These are phyloP conservation scores for Cettia cetti DNA, from an alignment of 2,113 vertebrate genomes.

Conservation along the genomic window DNA sequence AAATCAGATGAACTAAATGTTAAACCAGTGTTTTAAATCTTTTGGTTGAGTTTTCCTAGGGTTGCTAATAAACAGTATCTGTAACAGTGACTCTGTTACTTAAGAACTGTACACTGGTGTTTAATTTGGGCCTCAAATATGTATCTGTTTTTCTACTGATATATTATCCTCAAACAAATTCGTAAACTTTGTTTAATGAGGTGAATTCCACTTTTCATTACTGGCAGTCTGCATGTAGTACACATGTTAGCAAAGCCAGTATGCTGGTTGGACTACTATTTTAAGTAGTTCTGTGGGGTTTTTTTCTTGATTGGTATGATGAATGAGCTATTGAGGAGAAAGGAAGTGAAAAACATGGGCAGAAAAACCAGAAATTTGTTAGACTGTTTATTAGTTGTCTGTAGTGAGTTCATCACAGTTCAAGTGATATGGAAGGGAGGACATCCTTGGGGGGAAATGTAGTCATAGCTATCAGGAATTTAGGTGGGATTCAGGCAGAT, in stretches of 20 bases:
- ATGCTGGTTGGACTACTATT: not conserved
- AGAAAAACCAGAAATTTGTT: not conserved
- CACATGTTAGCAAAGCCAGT: not conserved
- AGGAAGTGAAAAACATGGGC: not conserved
- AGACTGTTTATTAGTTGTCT: not conserved
- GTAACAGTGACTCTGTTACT: not conserved
- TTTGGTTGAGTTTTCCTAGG: not conserved
- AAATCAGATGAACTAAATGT: not conserved
- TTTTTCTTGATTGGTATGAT: not conserved
- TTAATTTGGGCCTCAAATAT: not conserved
- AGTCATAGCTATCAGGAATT: not conserved
- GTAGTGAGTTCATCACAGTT: not conserved
- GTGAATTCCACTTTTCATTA: not conserved
- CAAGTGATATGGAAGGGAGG: not conserved
- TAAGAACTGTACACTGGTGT: not conserved
- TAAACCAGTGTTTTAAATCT: not conserved
- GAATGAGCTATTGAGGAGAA: slow-evolving; percentile 9
- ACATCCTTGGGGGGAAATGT: not conserved
- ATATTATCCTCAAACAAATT: not conserved
- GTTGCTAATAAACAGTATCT: not conserved
- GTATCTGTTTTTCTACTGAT: not conserved
- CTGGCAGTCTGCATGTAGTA: not conserved
- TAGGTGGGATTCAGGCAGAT: not conserved
- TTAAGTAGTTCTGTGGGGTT: not conserved
- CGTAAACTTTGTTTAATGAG: not conserved